Evolutionary conservation across 2,113 vertebrate genomes (phyloP), one percentile per base, ranked within the genome.

Genomic region (Carassius gibelio): DNA sequence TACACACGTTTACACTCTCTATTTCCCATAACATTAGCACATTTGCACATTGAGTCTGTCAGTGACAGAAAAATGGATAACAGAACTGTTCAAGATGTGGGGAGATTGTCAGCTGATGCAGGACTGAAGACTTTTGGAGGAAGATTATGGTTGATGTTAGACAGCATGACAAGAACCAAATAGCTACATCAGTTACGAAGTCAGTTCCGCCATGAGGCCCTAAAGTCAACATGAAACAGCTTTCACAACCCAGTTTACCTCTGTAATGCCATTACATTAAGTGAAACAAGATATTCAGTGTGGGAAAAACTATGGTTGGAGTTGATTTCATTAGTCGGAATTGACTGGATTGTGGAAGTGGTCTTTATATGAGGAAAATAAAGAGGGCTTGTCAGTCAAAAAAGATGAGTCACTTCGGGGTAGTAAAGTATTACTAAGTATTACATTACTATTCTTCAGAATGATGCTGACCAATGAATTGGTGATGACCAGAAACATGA

Each of bases 1-100:
- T 21, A 88, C 71, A 77, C 23, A 78, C 66, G 23, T 82, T 82
- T 76, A 77, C 77, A 69, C 64, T 66, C 69, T 64, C 14, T 26
- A 80, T 80, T 80, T 80, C 77, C 77, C 21, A 62, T 80, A 26
- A 45, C 59, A 64, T 64, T 48, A 80, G 59, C 59, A 64, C 57
- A 64, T 80, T 80, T 64, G 57, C 57, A 80, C 59, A 3, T 81
- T 23, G 62, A 81, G 14, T 68, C 61, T 50, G 23, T 68, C 38
- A 68, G 5, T 68, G 59, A 34, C 19, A 30, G 38, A 34, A 21
- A 50, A 68, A 81, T 68, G 42, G 2, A 68, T 17, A 1, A 23
- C 61, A 66, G 61, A 68, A 42, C 23, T 76, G 74, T 76, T 55
- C 74, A 76, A 76, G 74, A 76, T 74, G 38, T 26, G 11, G 36